Evolutionary conservation across 1,140 invertebrate species (phyloP), one percentile per base, ranked within the genome.

Genomic region (Aphis craccivora): DNA sequence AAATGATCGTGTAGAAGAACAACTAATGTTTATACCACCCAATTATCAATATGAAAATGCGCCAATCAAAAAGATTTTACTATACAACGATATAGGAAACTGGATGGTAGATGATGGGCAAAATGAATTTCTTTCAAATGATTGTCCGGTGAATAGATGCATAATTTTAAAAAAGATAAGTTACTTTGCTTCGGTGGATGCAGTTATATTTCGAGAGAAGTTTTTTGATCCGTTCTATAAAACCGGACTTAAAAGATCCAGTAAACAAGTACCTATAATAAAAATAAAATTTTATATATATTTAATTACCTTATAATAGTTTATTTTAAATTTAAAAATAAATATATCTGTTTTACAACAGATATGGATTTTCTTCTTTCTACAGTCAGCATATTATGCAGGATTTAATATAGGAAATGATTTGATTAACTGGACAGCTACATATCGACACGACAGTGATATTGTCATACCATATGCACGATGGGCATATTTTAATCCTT

Each of bases 401-500:
- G 5, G 30, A 76, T 76, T 76, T n/a, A 5, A 76, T 14, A 5
- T n/a, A 76, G 14, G 11, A n/a, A 96, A 97, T 55, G 96, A 97
- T 94, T 96, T 98, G 7, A 97, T 98, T 95, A 99, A 99, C 95
- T 99, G 98, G 98, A 99, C 98, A 35, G 98, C 98, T 0, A 99
- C 98, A 0, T 99, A 98, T 95, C 96, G 99, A 83, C 96, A 97
- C 43, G 99, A 99, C 95, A 99, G 98, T 43, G 98, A 99, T 94
- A 97, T 99, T 94, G 98, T 99, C 7, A 97, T 99, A 2, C 99
- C 99, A 0, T 99, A 99, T 95, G 99, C 99, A 95, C 97, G 97
- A 94, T 99, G 98, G 97, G 97, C 98, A 48, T 98, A 98, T 95
- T 98, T 97, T 94, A 97, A 99, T 95, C 95, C 96, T 0, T 95